A percentile compares a stretch with the other conserved stretches of the same genome.
Evolutionary conservation across 1,140 invertebrate species (phyloP).

Genomic region (Drosophila santomea): DNA sequence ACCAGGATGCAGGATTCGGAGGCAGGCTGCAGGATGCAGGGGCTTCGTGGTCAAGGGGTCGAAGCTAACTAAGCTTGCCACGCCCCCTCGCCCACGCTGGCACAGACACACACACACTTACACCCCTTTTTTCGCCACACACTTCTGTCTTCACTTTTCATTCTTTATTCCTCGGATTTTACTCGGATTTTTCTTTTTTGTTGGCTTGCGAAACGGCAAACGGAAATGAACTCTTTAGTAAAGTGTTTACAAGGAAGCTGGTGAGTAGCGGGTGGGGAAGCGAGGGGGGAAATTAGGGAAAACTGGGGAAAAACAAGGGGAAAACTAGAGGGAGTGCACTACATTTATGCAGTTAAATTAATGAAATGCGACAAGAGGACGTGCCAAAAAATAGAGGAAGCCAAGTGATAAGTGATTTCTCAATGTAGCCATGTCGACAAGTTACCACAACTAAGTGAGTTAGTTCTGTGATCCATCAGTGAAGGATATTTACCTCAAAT

Average conservation of each 20-base stretch:
- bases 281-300: conserved; percentile 7
- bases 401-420: conserved; percentile 8
- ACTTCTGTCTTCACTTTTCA: conserved; percentile 32
- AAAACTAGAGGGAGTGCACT: not conserved
- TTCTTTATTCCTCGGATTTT: conserved; percentile 35
- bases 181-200: conserved; percentile 19
- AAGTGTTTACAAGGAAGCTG: conserved; percentile 55
- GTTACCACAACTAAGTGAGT: not conserved
- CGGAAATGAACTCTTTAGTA: conserved; percentile 75
- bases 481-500: no score
- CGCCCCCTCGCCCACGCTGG: conserved; percentile 16
- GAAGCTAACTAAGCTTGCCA: conserved; percentile 64
- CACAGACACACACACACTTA: conserved; percentile 2
- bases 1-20: conserved; percentile 20
- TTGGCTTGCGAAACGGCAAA: conserved; percentile 52
- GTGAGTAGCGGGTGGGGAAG: conserved; percentile 4
- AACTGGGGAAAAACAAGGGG: not conserved
- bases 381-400: not conserved
- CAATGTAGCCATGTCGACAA: conserved; percentile 1
- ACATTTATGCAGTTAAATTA: conserved; percentile 22
- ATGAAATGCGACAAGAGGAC: conserved; percentile 18
- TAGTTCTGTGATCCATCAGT: not conserved
- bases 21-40: not conserved
- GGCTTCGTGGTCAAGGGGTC: conserved; percentile 49
- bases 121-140: conserved; percentile 1